A percentile compares a stretch with the other conserved stretches of the same genome.
phyloP scores from a whole-genome alignment of 2,888 invertebrate genomes.

The Hermaeophaga mercurialis region DNA sequence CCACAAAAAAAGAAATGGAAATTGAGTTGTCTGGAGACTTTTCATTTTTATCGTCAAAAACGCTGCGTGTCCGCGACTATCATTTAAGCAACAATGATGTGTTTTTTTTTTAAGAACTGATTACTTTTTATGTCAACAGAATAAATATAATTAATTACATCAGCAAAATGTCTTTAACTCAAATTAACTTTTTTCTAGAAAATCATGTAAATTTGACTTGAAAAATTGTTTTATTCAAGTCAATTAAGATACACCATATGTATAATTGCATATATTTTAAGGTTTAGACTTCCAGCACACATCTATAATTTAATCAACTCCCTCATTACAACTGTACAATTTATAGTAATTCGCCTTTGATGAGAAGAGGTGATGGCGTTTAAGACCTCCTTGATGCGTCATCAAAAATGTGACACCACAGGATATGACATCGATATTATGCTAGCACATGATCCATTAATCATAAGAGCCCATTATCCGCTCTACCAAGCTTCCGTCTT shows the following conservation, averaged over 20 bases:
- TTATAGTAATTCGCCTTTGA: background rate
- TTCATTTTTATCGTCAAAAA: background rate
- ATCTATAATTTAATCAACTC: too few relatives aligned
- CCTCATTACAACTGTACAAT: too few relatives aligned
- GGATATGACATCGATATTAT: constrained; percentile 21
- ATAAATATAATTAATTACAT: too few relatives aligned
- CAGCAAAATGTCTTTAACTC: too few relatives aligned
- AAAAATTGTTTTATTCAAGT: background rate
- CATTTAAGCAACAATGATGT: background rate
- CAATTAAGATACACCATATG: too few relatives aligned
- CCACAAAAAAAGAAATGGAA: constrained; percentile 15
- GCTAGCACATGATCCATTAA: constrained; percentile 21
- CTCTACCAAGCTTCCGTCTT: constrained; percentile 9
- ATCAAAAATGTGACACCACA: constrained; percentile 13
- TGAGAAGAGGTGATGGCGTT: background rate
- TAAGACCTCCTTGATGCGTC: constrained; percentile 1
- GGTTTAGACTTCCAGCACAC: too few relatives aligned
- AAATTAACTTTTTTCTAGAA: too few relatives aligned
- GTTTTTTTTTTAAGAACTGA: background rate
- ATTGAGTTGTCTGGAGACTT: constrained; percentile 5
- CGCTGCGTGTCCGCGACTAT: background rate
- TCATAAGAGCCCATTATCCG: constrained; percentile 18
- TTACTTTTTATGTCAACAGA: too few relatives aligned
- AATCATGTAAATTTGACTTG: too few relatives aligned
- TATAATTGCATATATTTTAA: too few relatives aligned